Evolutionary conservation across 2,888 invertebrate genomes (phyloP), one percentile per base, ranked within the genome.

Genomic region (Andrena bicolor): DNA sequence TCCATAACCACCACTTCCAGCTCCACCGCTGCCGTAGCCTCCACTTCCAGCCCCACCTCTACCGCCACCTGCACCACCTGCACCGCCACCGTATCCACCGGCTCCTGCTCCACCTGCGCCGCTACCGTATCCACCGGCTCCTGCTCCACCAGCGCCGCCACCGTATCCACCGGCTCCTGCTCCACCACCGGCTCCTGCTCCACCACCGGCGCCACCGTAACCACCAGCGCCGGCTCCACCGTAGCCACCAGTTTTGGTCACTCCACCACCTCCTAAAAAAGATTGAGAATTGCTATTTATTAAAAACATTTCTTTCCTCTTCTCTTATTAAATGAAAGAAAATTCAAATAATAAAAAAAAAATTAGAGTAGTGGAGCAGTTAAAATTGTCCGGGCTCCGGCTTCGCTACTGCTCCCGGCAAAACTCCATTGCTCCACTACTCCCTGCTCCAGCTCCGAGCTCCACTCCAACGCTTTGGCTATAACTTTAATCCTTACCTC

Each of bases 121-220:
- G 3, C 72, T 83, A n/a, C 65, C 75, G 69, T 61, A n/a, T 10
- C 51, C 56, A 30, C 69, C 71, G 3, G 65, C n/a, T 4, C 69
- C 69, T 5, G 28, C 76, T 30, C 64, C 64, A n/a, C 74, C 78
- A 1, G 70, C 58, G 8, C 30, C 53, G 3, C 77, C 74, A 13
- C 76, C 77, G 4, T 51, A 32, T 23, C 70, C 41, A 7, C 80
- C 79, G 4, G 71, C 53, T 2, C 80, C 72, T 28, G 32, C 48
- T 2, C 74, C 51, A 23, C 74, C 74, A 10, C 26, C 23, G 4
- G 63, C 73, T n/a, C n/a, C 72, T 28, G 32, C 48, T 2, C 74
- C 51, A 23, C 74, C 74, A 10, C 26, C 23, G 4, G 63, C 73
- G 7, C 70, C 32, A 26, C 76, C 32, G 7, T 7, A 7, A 6